Conservation (phyloP, 2,113 vertebrate genomes). For the Oncorhynchus keta region DNA sequence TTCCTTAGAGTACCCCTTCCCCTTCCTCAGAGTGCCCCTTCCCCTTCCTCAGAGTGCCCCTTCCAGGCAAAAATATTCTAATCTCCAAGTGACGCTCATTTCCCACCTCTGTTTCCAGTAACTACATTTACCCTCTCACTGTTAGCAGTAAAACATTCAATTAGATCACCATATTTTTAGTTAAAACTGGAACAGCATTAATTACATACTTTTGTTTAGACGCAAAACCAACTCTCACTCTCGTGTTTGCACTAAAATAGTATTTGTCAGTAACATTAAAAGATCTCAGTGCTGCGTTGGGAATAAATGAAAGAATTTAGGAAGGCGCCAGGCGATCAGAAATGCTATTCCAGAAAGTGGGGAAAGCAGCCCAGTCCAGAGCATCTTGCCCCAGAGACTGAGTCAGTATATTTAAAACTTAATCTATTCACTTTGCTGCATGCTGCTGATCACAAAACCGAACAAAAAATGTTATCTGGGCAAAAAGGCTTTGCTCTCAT, state of each 20-base stretch:
- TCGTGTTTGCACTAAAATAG: slow-evolving; percentile 4
- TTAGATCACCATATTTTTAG: not conserved
- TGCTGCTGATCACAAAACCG: slow-evolving; percentile 70
- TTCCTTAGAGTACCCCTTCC: too few species aligned
- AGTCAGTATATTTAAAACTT: slow-evolving; percentile 73
- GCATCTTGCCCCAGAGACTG: slow-evolving; percentile 61
- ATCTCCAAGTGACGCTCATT: slow-evolving; percentile 35
- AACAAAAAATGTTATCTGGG: slow-evolving; percentile 73
- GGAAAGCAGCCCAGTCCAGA: slow-evolving; percentile 43
- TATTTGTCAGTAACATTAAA: not conserved
- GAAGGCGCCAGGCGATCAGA: too few species aligned
- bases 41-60: not conserved
- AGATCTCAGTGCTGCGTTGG: too few species aligned
- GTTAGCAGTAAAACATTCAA: too few species aligned
- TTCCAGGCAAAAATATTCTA: slow-evolving; percentile 50
- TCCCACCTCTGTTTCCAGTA: slow-evolving; percentile 6
- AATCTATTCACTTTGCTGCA: slow-evolving; percentile 79
- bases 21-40: too few species aligned
- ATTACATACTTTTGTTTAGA: too few species aligned
- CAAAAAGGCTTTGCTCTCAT: slow-evolving; percentile 69
- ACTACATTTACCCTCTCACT: too few species aligned
- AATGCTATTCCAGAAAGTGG: not conserved
- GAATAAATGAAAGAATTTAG: too few species aligned
- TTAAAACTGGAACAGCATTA: not conserved
- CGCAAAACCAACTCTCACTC: not conserved